Percentiles rank a stretch among this genome's conserved stretches.
These are phyloP conservation scores for Tuberolachnus salignus DNA, from an alignment of 2,888 invertebrate species.

Conservation along the genomic window DNA sequence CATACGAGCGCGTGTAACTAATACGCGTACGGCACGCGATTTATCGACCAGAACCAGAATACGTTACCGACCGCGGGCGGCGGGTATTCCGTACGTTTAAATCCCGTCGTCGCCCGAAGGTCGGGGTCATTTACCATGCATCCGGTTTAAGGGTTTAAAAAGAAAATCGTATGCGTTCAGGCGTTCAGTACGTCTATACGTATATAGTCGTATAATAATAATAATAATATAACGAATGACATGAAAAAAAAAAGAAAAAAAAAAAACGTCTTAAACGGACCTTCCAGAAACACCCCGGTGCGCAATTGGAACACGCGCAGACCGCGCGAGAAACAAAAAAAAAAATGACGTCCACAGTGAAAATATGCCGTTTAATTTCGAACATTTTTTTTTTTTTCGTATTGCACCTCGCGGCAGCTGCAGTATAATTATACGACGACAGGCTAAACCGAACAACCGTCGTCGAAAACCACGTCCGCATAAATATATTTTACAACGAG, in stretches of 20 bases:
- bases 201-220: neutral
- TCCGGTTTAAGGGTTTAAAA: conserved; percentile 26
- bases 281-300: conserved; percentile 17
- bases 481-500: no score
- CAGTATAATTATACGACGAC: no score
- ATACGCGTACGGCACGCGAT: neutral
- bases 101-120: conserved; percentile 24
- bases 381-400: no score
- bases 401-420: no score
- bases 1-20: no score
- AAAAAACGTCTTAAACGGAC: conserved; percentile 1
- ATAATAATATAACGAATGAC: neutral
- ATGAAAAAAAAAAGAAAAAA: neutral
- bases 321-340: neutral
- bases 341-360: neutral
- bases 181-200: neutral
- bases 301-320: neutral
- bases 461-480: no score
- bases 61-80: neutral
- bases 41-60: conserved; percentile 31
- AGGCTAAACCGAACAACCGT: no score
- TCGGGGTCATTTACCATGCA: conserved; percentile 46
- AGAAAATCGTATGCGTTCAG: conserved; percentile 31
- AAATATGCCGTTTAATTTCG: no score
- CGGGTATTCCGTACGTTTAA: neutral